Evolutionary conservation across 2,797 vertebrate species (phyloP).

Genomic region (Sus cebifrons): DNA sequence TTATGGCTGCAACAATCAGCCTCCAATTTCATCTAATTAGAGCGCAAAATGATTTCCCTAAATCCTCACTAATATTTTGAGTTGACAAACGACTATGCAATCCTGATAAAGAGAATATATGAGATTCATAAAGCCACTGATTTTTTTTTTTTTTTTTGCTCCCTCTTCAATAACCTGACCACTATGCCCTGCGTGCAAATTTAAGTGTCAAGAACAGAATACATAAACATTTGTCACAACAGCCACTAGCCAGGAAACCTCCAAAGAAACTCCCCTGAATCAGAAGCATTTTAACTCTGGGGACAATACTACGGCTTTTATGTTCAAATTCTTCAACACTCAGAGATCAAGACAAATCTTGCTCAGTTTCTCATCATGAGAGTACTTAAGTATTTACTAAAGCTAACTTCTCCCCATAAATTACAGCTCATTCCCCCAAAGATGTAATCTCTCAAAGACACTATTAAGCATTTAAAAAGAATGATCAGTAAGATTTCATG

Average conservation of each 20-base stretch:
- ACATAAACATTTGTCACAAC: background rate
- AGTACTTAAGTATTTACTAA: constrained; percentile 28
- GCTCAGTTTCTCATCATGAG: background rate
- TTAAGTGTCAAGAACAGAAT: constrained; percentile 22
- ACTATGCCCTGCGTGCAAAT: background rate
- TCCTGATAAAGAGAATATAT: constrained; percentile 77
- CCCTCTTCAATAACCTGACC: constrained; percentile 1
- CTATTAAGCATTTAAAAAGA: constrained; percentile 30
- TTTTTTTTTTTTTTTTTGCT: background rate
- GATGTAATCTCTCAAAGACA: constrained; percentile 48
- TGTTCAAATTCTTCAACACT: constrained; percentile 48
- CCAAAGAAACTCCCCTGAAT: constrained; percentile 3
- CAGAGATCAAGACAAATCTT: constrained; percentile 11
- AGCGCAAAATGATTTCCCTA: constrained; percentile 73
- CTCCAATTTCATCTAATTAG: constrained; percentile 84
- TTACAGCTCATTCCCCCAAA: constrained; percentile 37
- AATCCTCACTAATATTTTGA: constrained; percentile 82
- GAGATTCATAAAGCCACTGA: constrained; percentile 69
- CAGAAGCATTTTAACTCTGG: background rate
- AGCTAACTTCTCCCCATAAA: constrained; percentile 65
- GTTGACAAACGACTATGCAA: constrained; percentile 72
- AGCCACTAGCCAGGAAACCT: background rate
- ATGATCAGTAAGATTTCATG: background rate
- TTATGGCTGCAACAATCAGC: constrained; percentile 77
- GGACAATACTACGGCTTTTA: background rate